Evolutionary conservation across 1,140 invertebrate genomes (phyloP).

Genomic region (Drosophila funebris): DNA sequence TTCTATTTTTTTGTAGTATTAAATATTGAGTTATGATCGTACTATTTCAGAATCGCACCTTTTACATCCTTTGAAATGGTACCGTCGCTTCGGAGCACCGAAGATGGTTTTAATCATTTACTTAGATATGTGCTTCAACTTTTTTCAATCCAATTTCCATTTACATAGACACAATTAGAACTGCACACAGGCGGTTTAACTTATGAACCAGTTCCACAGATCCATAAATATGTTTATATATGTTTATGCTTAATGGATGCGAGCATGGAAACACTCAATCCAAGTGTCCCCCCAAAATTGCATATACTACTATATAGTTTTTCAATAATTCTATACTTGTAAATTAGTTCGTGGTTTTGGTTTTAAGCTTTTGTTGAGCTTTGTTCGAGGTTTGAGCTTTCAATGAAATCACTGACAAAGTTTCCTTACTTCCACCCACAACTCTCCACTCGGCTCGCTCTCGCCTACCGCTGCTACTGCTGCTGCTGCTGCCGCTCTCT

Average conservation of each 20-base stretch:
- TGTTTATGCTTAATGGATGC: constrained; percentile 19
- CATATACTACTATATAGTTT: constrained; percentile 21
- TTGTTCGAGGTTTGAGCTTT: constrained; percentile 63
- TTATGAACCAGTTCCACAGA: constrained; percentile 17
- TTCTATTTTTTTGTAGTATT: constrained; percentile 20
- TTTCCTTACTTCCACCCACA: constrained; percentile 48
- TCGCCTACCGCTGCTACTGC: constrained; percentile 40
- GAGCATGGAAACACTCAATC: constrained; percentile 27
- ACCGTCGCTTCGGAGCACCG: constrained; percentile 15
- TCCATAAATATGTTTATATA: constrained; percentile 18
- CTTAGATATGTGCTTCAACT: constrained; percentile 22
- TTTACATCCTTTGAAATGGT: constrained; percentile 3
- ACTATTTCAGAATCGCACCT: neutral
- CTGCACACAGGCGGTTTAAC: constrained; percentile 35
- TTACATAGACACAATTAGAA: constrained; percentile 26
- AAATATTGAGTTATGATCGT: neutral
- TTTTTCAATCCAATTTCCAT: constrained; percentile 18
- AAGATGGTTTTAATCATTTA: constrained; percentile 17
- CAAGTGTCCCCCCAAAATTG: neutral
- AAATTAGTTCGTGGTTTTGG: constrained; percentile 51
- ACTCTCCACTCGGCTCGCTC: constrained; percentile 49
- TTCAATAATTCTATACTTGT: constrained; percentile 18
- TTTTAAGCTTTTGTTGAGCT: constrained; percentile 68
- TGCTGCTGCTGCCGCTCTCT: constrained; percentile 35
- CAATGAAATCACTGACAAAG: constrained; percentile 72